Conservation (phyloP, 2,113 vertebrate genomes). For the Psittacara wagleri region DNA sequence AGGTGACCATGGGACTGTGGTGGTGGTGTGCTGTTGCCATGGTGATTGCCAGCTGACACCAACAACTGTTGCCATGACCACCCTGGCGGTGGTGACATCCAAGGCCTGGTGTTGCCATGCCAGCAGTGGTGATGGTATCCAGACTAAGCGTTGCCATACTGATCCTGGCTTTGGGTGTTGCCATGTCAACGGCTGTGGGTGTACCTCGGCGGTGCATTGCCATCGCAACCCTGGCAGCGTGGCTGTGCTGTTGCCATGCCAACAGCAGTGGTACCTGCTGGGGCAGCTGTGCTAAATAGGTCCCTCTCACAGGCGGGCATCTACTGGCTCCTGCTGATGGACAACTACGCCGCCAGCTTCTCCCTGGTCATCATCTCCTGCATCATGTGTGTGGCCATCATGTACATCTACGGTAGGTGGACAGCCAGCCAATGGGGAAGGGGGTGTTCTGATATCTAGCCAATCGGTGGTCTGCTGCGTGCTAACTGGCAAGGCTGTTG, state of each 20-base stretch:
- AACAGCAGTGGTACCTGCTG: rapidly evolving
- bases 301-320: conserved; percentile 87
- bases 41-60: neutral
- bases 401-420: conserved; percentile 94
- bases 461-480: neutral
- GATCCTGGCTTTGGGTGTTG: neutral
- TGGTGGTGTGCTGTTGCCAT: neutral
- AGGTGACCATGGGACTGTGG: neutral
- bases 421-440: neutral
- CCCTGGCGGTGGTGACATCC: neutral
- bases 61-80: neutral
- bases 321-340: conserved; percentile 97
- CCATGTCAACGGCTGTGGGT: neutral
- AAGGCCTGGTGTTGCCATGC: neutral
- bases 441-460: neutral
- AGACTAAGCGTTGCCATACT: neutral
- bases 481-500: neutral
- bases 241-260: neutral
- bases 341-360: conserved; percentile 98
- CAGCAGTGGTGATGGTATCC: neutral
- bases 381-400: conserved; percentile 96
- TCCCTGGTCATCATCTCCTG: conserved; percentile 97
- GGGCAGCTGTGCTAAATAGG: neutral
- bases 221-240: rapidly evolving
- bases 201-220: neutral